A percentile compares a stretch with the other conserved stretches of the same genome.
Evolutionary conservation across 2,888 invertebrate genomes (phyloP).

Genomic region (Cinara cedri): DNA sequence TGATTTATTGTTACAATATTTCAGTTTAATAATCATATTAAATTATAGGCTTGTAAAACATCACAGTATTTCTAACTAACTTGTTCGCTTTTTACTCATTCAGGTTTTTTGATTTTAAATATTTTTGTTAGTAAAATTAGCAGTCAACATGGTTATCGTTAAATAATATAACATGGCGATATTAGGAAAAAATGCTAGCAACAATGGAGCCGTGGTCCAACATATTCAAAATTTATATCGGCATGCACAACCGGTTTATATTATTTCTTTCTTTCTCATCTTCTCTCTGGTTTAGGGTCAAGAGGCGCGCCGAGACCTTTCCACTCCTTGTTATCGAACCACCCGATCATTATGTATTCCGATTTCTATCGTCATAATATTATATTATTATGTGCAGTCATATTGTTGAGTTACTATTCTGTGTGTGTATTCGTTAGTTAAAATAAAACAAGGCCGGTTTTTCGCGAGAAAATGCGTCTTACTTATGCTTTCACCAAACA

Average conservation of each 20-base stretch:
- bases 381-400: slow-evolving; percentile 13
- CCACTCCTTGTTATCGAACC: slow-evolving; percentile 46
- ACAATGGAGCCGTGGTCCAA: background rate
- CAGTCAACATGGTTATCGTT: slow-evolving; percentile 9
- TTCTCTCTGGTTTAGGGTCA: slow-evolving; percentile 41
- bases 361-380: slow-evolving; percentile 39
- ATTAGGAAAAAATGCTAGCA: background rate
- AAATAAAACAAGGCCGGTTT: slow-evolving; percentile 30
- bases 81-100: too few relatives aligned
- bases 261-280: slow-evolving; percentile 54
- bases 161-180: background rate
- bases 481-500: slow-evolving; percentile 39
- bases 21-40: too few relatives aligned
- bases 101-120: background rate
- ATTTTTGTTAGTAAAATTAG: background rate
- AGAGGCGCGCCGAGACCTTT: slow-evolving; percentile 50
- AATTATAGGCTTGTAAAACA: too few relatives aligned
- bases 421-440: slow-evolving; percentile 2
- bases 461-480: slow-evolving; percentile 14
- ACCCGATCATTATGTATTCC: slow-evolving; percentile 30
- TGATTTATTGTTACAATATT: too few relatives aligned
- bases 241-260: slow-evolving; percentile 52
- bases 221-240: slow-evolving; percentile 47
- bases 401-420: slow-evolving; percentile 26
- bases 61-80: too few relatives aligned